Conservation (phyloP, 1,140 invertebrate genomes). For the Temnothorax nylanderi region DNA sequence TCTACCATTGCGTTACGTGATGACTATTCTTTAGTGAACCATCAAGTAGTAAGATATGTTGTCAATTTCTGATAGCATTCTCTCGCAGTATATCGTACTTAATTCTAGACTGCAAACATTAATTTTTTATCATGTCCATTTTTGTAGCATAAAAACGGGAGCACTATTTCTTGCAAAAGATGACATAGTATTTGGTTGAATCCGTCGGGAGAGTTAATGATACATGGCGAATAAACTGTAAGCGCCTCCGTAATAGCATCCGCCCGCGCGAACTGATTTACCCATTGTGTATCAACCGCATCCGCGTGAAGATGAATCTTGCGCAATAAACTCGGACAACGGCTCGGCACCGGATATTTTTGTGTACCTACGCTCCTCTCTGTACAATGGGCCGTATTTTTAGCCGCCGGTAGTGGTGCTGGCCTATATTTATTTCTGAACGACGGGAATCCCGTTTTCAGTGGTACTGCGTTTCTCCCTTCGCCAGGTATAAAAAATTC, state of each 20-base stretch:
- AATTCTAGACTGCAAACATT: neutral
- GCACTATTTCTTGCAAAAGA: neutral
- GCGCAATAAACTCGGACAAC: constrained; percentile 61
- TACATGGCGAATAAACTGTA: constrained; percentile 38
- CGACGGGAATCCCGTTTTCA: neutral
- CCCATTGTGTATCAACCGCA: constrained; percentile 53
- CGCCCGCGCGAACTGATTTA: constrained; percentile 48
- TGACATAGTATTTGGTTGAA: constrained; percentile 20
- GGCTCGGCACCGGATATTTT: constrained; percentile 51
- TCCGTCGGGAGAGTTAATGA: constrained; percentile 14
- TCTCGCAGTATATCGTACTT: neutral
- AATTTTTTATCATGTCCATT: neutral
- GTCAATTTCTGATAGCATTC: neutral
- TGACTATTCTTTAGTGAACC: constrained; percentile 2
- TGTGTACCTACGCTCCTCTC: constrained; percentile 28
- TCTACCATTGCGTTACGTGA: constrained; percentile 6
- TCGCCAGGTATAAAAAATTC: constrained; percentile 20
- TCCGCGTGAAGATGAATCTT: constrained; percentile 54
- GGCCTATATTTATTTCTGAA: constrained; percentile 61
- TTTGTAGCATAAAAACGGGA: neutral
- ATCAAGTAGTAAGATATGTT: neutral
- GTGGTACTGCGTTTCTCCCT: neutral
- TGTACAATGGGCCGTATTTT: constrained; percentile 57
- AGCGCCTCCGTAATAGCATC: constrained; percentile 46
- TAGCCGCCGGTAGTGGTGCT: constrained; percentile 5